Base-by-base conservation (phyloP, 2,888 invertebrate genomes). In the Dasysyrphus albostriatus region DNA sequence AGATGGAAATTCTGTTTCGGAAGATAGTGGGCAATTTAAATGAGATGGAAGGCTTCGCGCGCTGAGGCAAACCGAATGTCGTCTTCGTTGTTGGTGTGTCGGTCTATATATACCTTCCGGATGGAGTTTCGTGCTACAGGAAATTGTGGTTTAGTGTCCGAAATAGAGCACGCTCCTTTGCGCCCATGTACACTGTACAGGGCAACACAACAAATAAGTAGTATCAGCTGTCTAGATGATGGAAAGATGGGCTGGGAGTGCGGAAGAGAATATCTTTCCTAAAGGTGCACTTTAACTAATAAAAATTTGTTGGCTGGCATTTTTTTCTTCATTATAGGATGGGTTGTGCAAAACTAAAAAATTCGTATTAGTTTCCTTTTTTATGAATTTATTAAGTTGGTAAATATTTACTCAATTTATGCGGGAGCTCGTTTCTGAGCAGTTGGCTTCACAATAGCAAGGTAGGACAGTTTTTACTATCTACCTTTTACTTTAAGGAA, bases 71-170 rank as follows among this genome's bases (percentile, higher is more conserved):
- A 29, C 39, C 24, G 9, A 54, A 54, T 19, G 24, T 69, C 54
- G 34, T 54, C n/a, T 37, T 39, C 5, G 54, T 19, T 32, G n/a
- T 65, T 51, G 24, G 47, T 49, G 49, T 19, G 10, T 63, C 65
- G 69, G 81, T 74, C 58, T 14, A 39, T 39, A 39, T 14, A 14
- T 77, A 85, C 85, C 85, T 77, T 63, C 78, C 85, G 85, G 82
- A 82, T 78, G 82, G 61, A 85, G 82, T 78, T 85, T 87, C 85
- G 82, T 87, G 85, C 85, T 82, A 44, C 85, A 87, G 85, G 85
- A 87, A 87, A 82, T 87, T 87, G 85, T 87, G 85, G 85, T 82
- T 87, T 82, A 87, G 77, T 82, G 85, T 82, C 85, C 82, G 85
- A 87, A 87, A 82, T 85, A 44, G 78, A 85, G 77, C 77, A 85